Conservation (phyloP, 2,113 vertebrate genomes). For the Caracal caracal region DNA sequence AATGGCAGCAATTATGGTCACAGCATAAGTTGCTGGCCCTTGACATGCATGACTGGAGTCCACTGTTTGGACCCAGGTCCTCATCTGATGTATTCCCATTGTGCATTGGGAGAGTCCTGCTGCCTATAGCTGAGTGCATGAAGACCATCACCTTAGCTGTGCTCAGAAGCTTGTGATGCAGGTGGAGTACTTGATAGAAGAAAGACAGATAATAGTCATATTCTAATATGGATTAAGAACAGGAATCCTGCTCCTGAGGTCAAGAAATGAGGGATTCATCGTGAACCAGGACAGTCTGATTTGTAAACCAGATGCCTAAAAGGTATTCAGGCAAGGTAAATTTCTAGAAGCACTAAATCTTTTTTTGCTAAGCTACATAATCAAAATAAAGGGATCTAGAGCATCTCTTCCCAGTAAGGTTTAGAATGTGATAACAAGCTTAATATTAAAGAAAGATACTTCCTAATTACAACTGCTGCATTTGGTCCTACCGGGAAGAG, state of each 20-base stretch:
- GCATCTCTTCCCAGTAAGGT: not conserved
- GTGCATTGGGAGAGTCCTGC: no score
- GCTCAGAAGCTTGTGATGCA: not conserved
- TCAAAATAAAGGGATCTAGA: not conserved
- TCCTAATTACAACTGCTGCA: not conserved
- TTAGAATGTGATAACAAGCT: not conserved
- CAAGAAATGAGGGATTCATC: not conserved
- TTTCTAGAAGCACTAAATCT: not conserved
- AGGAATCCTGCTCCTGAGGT: not conserved
- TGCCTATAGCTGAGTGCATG: not conserved
- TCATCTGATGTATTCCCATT: not conserved
- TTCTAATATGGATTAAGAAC: not conserved
- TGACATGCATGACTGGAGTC: not conserved
- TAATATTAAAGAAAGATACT: not conserved
- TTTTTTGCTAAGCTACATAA: not conserved
- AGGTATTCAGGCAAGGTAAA: not conserved
- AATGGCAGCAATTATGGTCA: not conserved
- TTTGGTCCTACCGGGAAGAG: not conserved
- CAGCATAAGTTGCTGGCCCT: not conserved
- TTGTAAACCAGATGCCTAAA: not conserved
- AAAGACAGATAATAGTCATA: not conserved
- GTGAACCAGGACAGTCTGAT: not conserved
- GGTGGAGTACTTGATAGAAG: not conserved
- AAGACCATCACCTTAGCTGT: not conserved
- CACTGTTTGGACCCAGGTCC: not conserved